phyloP scores from a whole-genome alignment of 2,797 vertebrate species.

The Antennarius maculatus region DNA sequence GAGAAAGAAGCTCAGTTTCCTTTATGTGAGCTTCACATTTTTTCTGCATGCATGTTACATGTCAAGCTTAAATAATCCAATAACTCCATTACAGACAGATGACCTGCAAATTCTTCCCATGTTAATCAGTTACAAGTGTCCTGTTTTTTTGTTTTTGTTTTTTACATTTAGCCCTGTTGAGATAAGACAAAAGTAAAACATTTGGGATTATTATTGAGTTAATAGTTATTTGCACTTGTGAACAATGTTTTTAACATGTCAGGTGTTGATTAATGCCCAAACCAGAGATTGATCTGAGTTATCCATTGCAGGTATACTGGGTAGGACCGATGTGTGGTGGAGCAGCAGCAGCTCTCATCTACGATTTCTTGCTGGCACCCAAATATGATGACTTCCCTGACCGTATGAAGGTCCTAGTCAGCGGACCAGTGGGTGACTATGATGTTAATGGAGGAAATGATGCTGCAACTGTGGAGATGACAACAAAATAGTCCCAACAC shows the following conservation, averaged over 20 bases:
- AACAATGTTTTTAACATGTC: background rate
- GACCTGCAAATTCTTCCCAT: slow-evolving; percentile 6
- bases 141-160: slow-evolving; percentile 49
- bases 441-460: slow-evolving; percentile 89
- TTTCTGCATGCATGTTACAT: slow-evolving; percentile 24
- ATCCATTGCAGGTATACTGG: slow-evolving; percentile 90
- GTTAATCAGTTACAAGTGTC: slow-evolving; percentile 56
- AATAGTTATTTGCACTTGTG: background rate
- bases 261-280: background rate
- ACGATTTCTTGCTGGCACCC: slow-evolving; percentile 92
- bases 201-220: slow-evolving; percentile 7
- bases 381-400: slow-evolving; percentile 88
- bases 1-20: background rate
- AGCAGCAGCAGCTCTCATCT: slow-evolving; percentile 88
- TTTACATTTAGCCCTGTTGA: slow-evolving; percentile 1
- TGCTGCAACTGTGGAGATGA: slow-evolving; percentile 89
- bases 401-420: slow-evolving; percentile 92
- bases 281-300: slow-evolving; percentile 22
- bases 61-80: slow-evolving; percentile 49
- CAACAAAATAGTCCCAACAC: slow-evolving; percentile 81
- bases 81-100: slow-evolving; percentile 31
- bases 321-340: slow-evolving; percentile 95
- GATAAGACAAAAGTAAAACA: slow-evolving; percentile 15
- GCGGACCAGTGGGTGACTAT: slow-evolving; percentile 91
- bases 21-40: slow-evolving; percentile 34